phyloP scores from a whole-genome alignment of 2,113 vertebrate genomes.

The Lepisosteus osseus region DNA sequence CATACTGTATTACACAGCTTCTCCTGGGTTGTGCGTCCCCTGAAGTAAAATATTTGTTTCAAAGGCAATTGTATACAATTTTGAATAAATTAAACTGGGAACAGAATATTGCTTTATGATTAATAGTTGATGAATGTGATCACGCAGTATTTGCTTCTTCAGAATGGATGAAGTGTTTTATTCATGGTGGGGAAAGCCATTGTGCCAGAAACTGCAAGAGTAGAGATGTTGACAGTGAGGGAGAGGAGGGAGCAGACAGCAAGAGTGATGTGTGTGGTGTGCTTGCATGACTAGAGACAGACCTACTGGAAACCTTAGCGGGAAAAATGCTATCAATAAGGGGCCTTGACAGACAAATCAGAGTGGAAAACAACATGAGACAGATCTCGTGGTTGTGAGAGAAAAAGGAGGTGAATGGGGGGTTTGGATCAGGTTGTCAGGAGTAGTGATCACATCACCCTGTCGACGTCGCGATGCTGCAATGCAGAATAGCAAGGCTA shows the following conservation, averaged over 20 bases:
- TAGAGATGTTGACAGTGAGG: not conserved
- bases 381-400: no score
- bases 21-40: not conserved
- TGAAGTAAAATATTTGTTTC: not conserved
- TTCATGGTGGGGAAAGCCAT: not conserved
- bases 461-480: no score
- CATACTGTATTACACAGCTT: not conserved
- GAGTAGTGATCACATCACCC: no score
- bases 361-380: no score
- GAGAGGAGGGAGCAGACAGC: not conserved
- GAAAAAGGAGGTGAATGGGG: no score
- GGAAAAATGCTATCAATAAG: no score
- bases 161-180: not conserved
- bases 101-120: not conserved
- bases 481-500: no score
- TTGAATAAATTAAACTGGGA: not conserved
- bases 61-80: not conserved
- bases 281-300: no score
- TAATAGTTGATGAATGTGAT: not conserved
- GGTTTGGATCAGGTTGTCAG: no score
- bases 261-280: no score
- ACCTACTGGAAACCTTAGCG: no score
- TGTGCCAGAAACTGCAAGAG: not conserved
- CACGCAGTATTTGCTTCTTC: not conserved
- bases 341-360: no score